These are phyloP conservation scores for Smutsia gigantea DNA, from an alignment of 2,797 vertebrate species.

Conservation along the genomic window DNA sequence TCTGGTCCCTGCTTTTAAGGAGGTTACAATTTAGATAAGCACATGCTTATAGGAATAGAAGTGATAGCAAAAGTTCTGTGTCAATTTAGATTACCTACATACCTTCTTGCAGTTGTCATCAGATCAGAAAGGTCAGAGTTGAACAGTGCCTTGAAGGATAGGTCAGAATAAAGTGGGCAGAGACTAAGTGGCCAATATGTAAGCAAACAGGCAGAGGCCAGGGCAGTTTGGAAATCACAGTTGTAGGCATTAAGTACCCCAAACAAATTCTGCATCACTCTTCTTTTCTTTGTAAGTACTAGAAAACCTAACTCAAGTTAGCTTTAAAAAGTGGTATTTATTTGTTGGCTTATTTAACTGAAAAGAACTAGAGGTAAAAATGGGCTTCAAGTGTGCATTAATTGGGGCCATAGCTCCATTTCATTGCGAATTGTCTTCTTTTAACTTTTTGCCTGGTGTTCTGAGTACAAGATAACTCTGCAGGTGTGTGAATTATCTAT, in stretches of 20 bases:
- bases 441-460: background rate
- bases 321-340: background rate
- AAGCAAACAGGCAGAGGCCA: background rate
- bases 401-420: background rate
- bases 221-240: background rate
- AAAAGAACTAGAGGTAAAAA: background rate
- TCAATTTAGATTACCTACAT: background rate
- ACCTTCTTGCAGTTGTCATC: background rate
- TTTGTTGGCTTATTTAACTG: background rate
- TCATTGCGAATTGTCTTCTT: background rate
- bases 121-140: background rate
- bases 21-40: background rate
- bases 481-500: background rate
- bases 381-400: background rate
- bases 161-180: background rate
- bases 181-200: background rate
- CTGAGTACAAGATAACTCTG: background rate
- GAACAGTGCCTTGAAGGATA: background rate
- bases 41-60: background rate
- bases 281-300: conserved; percentile 6
- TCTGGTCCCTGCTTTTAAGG: background rate
- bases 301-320: background rate
- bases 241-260: background rate
- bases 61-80: background rate
- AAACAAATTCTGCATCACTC: background rate